Conservation (phyloP, 1,140 invertebrate species). For the Cephus cinctus region DNA sequence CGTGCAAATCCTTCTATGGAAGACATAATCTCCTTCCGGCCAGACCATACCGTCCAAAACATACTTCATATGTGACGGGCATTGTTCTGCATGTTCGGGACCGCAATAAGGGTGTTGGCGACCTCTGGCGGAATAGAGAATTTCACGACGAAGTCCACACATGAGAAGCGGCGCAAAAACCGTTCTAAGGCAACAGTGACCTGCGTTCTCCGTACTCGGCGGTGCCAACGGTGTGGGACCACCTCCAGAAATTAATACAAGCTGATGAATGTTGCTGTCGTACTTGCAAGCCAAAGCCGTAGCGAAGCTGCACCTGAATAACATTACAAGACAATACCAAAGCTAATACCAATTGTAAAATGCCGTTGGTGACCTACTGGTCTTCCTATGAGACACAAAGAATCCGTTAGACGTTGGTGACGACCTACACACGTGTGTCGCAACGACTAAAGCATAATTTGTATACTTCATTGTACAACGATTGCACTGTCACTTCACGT, state of each 20-base stretch:
- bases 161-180: slow-evolving; percentile 56
- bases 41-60: slow-evolving; percentile 69
- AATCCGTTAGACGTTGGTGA: slow-evolving; percentile 4
- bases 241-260: slow-evolving; percentile 71
- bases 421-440: slow-evolving; percentile 20
- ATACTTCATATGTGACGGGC: slow-evolving; percentile 56
- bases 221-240: slow-evolving; percentile 70
- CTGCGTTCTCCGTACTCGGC: slow-evolving; percentile 55
- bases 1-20: slow-evolving; percentile 66
- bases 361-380: background rate
- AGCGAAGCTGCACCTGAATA: slow-evolving; percentile 67
- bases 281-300: slow-evolving; percentile 65
- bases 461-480: slow-evolving; percentile 10
- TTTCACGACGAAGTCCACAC: slow-evolving; percentile 56
- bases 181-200: slow-evolving; percentile 53
- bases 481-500: slow-evolving; percentile 4
- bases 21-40: slow-evolving; percentile 70
- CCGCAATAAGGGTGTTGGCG: slow-evolving; percentile 60
- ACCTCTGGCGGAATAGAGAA: slow-evolving; percentile 59
- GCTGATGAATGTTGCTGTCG: slow-evolving; percentile 61
- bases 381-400: background rate
- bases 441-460: slow-evolving; percentile 15
- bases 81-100: slow-evolving; percentile 58
- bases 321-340: background rate
- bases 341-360: too few species aligned